Percentiles rank a stretch among this genome's conserved stretches.
phyloP scores from a whole-genome alignment of 2,113 vertebrate species.

The Scolopax mira region DNA sequence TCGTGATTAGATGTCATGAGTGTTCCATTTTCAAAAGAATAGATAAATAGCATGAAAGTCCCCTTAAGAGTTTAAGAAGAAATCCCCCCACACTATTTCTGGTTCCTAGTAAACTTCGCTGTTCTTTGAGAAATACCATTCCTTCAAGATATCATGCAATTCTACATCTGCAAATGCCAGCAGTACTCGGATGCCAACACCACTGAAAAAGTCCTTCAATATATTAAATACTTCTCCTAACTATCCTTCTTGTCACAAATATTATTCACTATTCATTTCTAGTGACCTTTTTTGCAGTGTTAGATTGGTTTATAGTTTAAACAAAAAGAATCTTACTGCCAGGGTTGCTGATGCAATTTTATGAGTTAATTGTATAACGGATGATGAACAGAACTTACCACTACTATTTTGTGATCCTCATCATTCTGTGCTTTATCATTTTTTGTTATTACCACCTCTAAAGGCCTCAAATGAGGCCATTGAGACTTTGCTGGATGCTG shows the following conservation, averaged over 20 bases:
- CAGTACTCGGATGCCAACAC: conserved; percentile 28
- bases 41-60: conserved; percentile 69
- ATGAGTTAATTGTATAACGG: conserved; percentile 7
- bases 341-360: background rate
- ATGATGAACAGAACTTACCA: background rate
- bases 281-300: conserved; percentile 31
- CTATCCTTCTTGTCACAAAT: conserved; percentile 46
- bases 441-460: background rate
- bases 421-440: background rate
- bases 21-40: conserved; percentile 72
- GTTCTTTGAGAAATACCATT: conserved; percentile 70
- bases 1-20: conserved; percentile 74
- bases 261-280: conserved; percentile 68
- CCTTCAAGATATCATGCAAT: conserved; percentile 66
- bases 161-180: conserved; percentile 32
- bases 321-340: background rate
- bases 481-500: background rate
- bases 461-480: background rate
- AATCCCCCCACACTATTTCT: conserved; percentile 51
- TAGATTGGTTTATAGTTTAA: conserved; percentile 36
- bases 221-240: conserved; percentile 17
- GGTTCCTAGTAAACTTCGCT: conserved; percentile 68
- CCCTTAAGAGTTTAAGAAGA: conserved; percentile 53
- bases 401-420: background rate
- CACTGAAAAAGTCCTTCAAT: conserved; percentile 62